These are phyloP conservation scores for Junonia oenone DNA, from an alignment of 2,888 invertebrate genomes.

Conservation along the genomic window DNA sequence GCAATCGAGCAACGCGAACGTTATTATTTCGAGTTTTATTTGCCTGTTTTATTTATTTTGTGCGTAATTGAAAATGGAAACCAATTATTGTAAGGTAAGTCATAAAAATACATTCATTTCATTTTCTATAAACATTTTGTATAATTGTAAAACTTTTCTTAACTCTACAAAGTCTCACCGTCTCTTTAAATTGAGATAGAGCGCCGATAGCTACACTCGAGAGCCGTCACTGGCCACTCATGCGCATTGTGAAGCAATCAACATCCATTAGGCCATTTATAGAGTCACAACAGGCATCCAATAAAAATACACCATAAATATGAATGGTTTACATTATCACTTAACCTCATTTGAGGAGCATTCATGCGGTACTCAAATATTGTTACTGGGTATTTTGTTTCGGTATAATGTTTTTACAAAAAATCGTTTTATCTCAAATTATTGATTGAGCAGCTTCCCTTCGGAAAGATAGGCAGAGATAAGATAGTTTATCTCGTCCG, in stretches of 20 bases:
- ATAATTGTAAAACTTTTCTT: background rate
- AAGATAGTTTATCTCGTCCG: conserved; percentile 62
- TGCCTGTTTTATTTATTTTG: conserved; percentile 58
- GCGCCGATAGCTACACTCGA: conserved; percentile 30
- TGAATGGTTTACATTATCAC: conserved; percentile 27
- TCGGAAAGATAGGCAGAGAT: conserved; percentile 53
- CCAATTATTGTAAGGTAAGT: conserved; percentile 23
- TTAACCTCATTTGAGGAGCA: conserved; percentile 26
- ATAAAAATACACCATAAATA: conserved; percentile 43
- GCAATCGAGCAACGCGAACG: conserved; percentile 66
- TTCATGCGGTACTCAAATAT: conserved; percentile 26
- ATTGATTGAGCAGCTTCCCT: conserved; percentile 61
- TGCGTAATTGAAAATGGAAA: conserved; percentile 24
- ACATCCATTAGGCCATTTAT: conserved; percentile 69
- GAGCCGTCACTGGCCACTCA: conserved; percentile 39
- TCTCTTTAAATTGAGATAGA: conserved; percentile 21
- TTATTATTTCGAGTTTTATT: conserved; percentile 55
- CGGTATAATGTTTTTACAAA: background rate
- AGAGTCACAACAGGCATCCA: conserved; percentile 52
- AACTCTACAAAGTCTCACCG: background rate
- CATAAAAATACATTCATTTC: background rate
- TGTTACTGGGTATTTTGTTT: background rate
- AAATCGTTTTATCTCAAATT: conserved; percentile 36
- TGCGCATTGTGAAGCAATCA: conserved; percentile 70
- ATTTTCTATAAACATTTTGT: background rate